phyloP scores from a whole-genome alignment of 1,140 invertebrate species.

The Anastrepha obliqua region DNA sequence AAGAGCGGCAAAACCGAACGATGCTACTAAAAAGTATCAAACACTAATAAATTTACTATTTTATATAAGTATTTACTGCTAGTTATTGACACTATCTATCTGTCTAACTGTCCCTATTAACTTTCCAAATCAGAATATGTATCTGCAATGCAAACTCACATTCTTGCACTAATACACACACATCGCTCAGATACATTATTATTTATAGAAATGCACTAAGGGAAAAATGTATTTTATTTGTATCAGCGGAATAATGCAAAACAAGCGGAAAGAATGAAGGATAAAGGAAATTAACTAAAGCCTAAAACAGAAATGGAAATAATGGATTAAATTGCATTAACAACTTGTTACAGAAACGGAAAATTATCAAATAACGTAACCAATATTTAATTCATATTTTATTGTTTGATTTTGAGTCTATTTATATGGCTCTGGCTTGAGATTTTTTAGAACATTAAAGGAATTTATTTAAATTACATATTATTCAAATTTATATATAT shows the following conservation, averaged over 20 bases:
- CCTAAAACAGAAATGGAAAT: too few species aligned
- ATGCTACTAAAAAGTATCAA: constrained; percentile 14
- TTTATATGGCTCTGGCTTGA: not conserved
- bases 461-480: not conserved
- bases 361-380: too few species aligned
- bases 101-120: not conserved
- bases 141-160: not conserved
- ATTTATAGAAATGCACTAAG: not conserved
- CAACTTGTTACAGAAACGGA: too few species aligned
- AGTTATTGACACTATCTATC: not conserved
- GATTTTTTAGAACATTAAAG: not conserved
- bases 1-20: constrained; percentile 42
- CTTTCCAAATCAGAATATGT: not conserved
- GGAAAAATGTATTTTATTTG: too few species aligned
- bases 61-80: not conserved
- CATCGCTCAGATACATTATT: not conserved
- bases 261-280: too few species aligned
- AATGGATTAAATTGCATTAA: too few species aligned
- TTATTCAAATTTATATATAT: not conserved
- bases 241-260: too few species aligned
- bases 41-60: not conserved
- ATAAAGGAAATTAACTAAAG: too few species aligned
- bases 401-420: not conserved
- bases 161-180: not conserved
- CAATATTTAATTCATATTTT: not conserved